Base-by-base conservation (phyloP, 2,888 invertebrate genomes). In the Adineta ricciae region DNA sequence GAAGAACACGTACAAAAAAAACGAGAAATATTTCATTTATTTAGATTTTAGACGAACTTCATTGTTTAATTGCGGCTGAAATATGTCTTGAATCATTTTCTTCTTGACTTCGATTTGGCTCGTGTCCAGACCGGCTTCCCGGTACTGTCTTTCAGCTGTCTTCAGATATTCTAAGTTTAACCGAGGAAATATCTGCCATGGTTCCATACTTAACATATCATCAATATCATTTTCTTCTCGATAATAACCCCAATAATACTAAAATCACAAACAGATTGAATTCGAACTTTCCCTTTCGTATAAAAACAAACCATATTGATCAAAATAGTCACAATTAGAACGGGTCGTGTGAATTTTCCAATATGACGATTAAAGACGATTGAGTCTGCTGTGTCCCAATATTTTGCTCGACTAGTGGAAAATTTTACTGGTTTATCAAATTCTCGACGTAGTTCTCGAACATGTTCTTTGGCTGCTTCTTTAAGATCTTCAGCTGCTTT, bases 171-270 rank as follows among this genome's bases (percentile, higher is more conserved):
- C 78, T 41, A 78, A n/a, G 41, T 78, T 78, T 1, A 78, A 3
- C n/a, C n/a, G 38, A 11, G 78, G 78, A 41, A 78, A 78, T 78
- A 78, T 78, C n/a, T 78, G 41, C 78, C 78, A 78, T 41, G 78
- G 41, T 41, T 78, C 41, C 24, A 38, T 21, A n/a, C 1, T 11
- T 24, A 78, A 24, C 41, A 41, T 38, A 14, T 41, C 78, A 78
- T 78, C 78, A 41, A 78, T 38, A 41, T 78, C 78, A 78, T 78
- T 78, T 78, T 78, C 24, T 78, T 78, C 78, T 24, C 78, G 78
- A 78, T 41, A 41, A 78, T 41, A 78, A 41, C 78, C 78, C 78
- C 78, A 78, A 24, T 78, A 78, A 14, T 41, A 78, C 41, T 41
- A 78, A 38, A 41, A 78, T n/a, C n/a, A n/a, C n/a, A 50, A 50